phyloP scores from a whole-genome alignment of 2,888 invertebrate species.

The Heteromyza rotundicornis region DNA sequence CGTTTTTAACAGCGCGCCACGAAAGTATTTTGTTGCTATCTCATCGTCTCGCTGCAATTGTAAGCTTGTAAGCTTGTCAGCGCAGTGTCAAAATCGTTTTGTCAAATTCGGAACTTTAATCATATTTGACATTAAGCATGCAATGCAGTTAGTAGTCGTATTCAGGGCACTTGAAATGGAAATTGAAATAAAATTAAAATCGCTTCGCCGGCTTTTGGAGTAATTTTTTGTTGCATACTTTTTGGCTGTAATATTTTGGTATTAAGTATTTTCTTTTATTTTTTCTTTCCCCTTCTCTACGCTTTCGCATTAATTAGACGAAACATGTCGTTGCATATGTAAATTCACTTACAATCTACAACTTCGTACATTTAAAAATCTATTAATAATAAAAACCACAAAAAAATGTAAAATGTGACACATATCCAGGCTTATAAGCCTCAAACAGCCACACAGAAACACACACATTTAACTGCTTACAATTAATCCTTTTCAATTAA shows the following conservation, averaged over 20 bases:
- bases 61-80: neutral
- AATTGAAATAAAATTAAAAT: too few species aligned
- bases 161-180: too few species aligned
- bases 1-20: neutral
- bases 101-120: neutral
- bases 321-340: too few species aligned
- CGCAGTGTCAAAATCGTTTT: neutral
- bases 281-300: too few species aligned
- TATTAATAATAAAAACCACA: neutral
- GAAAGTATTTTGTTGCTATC: neutral
- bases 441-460: neutral
- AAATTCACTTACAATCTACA: neutral
- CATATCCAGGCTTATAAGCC: neutral
- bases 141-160: neutral
- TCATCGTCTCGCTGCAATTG: neutral
- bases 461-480: constrained; percentile 9
- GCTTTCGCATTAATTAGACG: too few species aligned
- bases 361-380: neutral
- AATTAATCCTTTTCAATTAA: constrained; percentile 40
- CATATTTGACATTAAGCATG: neutral
- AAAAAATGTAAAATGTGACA: neutral
- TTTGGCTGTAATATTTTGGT: too few species aligned
- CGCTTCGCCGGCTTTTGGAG: too few species aligned
- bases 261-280: too few species aligned
- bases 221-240: too few species aligned